Percentiles rank a stretch among this genome's conserved stretches.
Conservation (phyloP, 2,888 invertebrate species). For the Criorhina ranunculi region DNA sequence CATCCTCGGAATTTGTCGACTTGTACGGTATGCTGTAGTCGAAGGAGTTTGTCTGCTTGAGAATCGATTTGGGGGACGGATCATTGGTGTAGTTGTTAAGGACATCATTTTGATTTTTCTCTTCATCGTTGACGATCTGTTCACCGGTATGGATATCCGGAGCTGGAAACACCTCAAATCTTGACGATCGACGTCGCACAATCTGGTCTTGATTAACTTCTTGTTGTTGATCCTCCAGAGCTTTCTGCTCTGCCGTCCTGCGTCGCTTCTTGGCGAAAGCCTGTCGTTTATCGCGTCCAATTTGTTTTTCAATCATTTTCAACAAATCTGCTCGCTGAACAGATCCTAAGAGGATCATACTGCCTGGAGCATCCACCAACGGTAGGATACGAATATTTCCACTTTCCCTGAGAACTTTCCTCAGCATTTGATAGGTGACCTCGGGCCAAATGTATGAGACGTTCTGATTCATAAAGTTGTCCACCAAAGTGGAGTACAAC, state of each 20-base stretch:
- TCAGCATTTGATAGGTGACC: constrained; percentile 95
- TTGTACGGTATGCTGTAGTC: constrained; percentile 95
- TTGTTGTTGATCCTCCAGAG: constrained; percentile 85
- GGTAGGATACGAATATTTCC: constrained; percentile 92
- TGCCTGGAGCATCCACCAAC: constrained; percentile 95
- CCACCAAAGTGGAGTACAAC: constrained; percentile 97
- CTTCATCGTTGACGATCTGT: constrained; percentile 83
- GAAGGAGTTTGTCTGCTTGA: constrained; percentile 97
- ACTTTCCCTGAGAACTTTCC: constrained; percentile 90
- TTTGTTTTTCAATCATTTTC: constrained; percentile 93
- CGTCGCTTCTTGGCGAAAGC: constrained; percentile 91
- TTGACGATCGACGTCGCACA: constrained; percentile 88
- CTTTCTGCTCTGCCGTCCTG: constrained; percentile 87
- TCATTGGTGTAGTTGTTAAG: constrained; percentile 84
- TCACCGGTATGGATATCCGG: constrained; percentile 90
- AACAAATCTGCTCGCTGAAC: constrained; percentile 95
- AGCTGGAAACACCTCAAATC: constrained; percentile 91
- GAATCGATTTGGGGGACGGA: constrained; percentile 92
- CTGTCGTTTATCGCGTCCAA: constrained; percentile 91
- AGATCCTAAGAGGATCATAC: constrained; percentile 97
- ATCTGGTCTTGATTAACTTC: constrained; percentile 86
- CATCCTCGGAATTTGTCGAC: constrained; percentile 94
- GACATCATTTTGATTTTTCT: constrained; percentile 81
- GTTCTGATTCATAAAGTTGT: constrained; percentile 98
- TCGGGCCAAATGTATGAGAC: constrained; percentile 95